Evolutionary conservation across 1,140 invertebrate species (phyloP).

Genomic region (Leptoteleia sp.): DNA sequence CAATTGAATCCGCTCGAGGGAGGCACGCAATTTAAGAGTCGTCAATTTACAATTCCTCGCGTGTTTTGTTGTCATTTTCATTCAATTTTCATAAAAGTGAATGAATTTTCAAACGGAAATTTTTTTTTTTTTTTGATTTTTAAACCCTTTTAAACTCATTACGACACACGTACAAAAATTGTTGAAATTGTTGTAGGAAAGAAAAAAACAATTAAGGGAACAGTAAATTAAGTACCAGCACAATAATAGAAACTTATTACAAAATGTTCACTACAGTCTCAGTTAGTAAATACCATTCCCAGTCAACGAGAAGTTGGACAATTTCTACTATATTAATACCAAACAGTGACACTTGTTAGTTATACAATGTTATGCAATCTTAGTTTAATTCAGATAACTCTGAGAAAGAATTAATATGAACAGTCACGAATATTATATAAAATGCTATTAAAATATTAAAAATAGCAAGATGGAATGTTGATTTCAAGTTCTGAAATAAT

Average conservation of each 20-base stretch:
- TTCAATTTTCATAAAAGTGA: conserved; percentile 17
- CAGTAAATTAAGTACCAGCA: conserved; percentile 4
- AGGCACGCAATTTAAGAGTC: conserved; percentile 4
- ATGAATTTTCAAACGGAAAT: too few relatives aligned
- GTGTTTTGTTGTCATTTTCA: conserved; percentile 2
- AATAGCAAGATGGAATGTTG: too few relatives aligned
- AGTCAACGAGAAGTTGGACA: conserved; percentile 22
- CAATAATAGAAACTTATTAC: conserved; percentile 10
- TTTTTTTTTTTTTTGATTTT: too few relatives aligned
- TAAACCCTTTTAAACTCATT: neutral
- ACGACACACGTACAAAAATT: too few relatives aligned
- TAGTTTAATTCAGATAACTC: too few relatives aligned
- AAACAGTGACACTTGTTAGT: conserved; percentile 30
- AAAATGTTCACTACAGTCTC: conserved; percentile 8
- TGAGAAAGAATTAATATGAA: too few relatives aligned
- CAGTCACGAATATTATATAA: too few relatives aligned
- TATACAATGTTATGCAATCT: too few relatives aligned
- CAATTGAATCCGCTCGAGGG: conserved; percentile 15
- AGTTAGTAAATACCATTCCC: conserved; percentile 25
- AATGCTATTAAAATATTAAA: too few relatives aligned
- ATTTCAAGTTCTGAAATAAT: too few relatives aligned
- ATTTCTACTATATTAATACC: conserved; percentile 17
- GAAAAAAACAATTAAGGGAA: too few relatives aligned
- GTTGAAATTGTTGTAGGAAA: too few relatives aligned
- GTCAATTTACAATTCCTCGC: conserved; percentile 6